Evolutionary conservation across 2,797 vertebrate genomes (phyloP), one percentile per base, ranked within the genome.

Genomic region (Anguilla obscura): DNA sequence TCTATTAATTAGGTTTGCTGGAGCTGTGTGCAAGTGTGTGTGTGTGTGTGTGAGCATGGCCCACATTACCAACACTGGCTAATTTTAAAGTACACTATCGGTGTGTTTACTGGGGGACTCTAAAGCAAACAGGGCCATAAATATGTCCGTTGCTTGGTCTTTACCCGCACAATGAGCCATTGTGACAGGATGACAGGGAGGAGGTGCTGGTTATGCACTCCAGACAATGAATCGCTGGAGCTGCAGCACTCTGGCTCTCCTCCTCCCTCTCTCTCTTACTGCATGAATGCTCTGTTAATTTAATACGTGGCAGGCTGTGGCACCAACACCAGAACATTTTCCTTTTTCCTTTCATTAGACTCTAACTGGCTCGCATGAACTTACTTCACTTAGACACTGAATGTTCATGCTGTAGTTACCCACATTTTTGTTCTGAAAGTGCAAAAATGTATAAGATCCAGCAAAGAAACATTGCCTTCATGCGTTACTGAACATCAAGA

Each of bases 91-190:
- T 16, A 30, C 82, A 54, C 27, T 14, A 16, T n/a, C 12, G 12
- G 12, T 56, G 82, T 84, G 82, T 84, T 84, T 84, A 84, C 82
- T 18, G n/a, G 82, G 14, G 82, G 45, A 14, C 48, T 33, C 82
- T 30, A 84, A 84, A 84, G 82, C 82, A 56, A 84, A 84, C 82
- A 33, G 82, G n/a, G 16, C 52, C 50, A 84, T 84, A 84, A 84
- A 84, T 6, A 84, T 84, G 82, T 84, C 52, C 50, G 33, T 9
- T 14, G 50, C 50, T 16, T 2, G 36, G 50, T 56, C 82, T 56
- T 82, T 14, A 33, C 40, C 8, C 21, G 5, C n/a, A 84, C 52
- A 84, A 84, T 84, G 50, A 18, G 50, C 82, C 48, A 84, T 84
- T 84, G 52, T 54, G 24, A 33, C 50, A 16, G n/a, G 10, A 12